Conservation (phyloP, 2,797 vertebrate genomes). For the Poecilia gillii region DNA sequence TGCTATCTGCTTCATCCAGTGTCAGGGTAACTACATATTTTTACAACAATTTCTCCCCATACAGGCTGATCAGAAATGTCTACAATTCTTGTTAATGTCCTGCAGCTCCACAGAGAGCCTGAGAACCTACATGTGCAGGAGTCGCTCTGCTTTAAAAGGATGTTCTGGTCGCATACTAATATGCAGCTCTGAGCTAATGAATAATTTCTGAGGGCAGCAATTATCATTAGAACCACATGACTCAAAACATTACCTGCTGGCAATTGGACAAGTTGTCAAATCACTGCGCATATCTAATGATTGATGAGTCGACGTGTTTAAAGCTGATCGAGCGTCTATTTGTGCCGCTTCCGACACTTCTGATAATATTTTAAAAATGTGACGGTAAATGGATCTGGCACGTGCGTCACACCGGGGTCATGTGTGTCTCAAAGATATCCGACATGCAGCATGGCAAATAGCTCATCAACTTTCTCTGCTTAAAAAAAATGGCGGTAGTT, state of each 20-base stretch:
- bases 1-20: conserved; percentile 29
- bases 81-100: conserved; percentile 5
- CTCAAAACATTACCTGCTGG: conserved; percentile 47
- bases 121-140: not conserved
- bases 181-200: conserved; percentile 39
- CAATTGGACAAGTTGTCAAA: conserved; percentile 25
- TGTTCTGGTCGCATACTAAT: conserved; percentile 27
- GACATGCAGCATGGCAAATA: conserved; percentile 7
- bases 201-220: conserved; percentile 34
- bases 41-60: not conserved
- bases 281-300: conserved; percentile 27
- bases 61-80: conserved; percentile 3
- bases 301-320: conserved; percentile 21
- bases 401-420: conserved; percentile 16
- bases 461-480: conserved; percentile 7
- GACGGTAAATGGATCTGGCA: conserved; percentile 33
- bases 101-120: not conserved
- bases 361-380: conserved; percentile 21
- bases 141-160: conserved; percentile 12
- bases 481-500: not conserved
- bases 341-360: not conserved
- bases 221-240: conserved; percentile 39
- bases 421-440: not conserved
- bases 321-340: not conserved
- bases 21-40: not conserved